phyloP scores from a whole-genome alignment of 2,797 vertebrate species.

The Cephalopachus bancanus region DNA sequence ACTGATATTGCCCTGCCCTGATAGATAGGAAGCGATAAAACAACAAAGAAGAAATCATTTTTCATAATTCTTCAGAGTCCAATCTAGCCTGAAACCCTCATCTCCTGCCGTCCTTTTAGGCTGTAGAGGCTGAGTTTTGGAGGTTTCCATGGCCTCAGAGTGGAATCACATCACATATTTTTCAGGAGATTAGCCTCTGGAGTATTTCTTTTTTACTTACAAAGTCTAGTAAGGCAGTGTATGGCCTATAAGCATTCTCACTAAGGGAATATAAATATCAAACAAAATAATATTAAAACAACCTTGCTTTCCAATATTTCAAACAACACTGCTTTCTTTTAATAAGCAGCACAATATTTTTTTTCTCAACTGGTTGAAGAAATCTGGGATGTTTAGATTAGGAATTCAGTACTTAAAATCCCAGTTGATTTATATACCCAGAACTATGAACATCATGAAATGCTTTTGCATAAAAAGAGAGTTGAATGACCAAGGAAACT shows the following conservation, averaged over 20 bases:
- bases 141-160: constrained; percentile 73
- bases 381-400: constrained; percentile 56
- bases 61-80: constrained; percentile 89
- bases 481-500: constrained; percentile 46
- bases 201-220: constrained; percentile 77
- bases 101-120: constrained; percentile 66
- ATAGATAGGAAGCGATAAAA: constrained; percentile 83
- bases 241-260: constrained; percentile 55
- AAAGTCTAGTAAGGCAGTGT: constrained; percentile 69
- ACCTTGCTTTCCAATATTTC: constrained; percentile 72
- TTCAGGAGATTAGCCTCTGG: constrained; percentile 81
- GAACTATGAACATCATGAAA: constrained; percentile 28
- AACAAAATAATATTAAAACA: constrained; percentile 74
- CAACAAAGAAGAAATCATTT: constrained; percentile 82
- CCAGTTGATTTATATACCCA: constrained; percentile 30
- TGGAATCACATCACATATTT: constrained; percentile 83
- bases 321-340: constrained; percentile 52
- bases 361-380: background rate
- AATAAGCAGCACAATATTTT: constrained; percentile 17
- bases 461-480: constrained; percentile 30
- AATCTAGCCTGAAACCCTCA: constrained; percentile 82
- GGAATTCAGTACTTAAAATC: constrained; percentile 33
- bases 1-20: constrained; percentile 76
- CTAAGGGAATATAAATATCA: constrained; percentile 83
- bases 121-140: constrained; percentile 72